These are phyloP conservation scores for Drosophila serrata DNA, from an alignment of 1,140 invertebrate species.

Conservation along the genomic window DNA sequence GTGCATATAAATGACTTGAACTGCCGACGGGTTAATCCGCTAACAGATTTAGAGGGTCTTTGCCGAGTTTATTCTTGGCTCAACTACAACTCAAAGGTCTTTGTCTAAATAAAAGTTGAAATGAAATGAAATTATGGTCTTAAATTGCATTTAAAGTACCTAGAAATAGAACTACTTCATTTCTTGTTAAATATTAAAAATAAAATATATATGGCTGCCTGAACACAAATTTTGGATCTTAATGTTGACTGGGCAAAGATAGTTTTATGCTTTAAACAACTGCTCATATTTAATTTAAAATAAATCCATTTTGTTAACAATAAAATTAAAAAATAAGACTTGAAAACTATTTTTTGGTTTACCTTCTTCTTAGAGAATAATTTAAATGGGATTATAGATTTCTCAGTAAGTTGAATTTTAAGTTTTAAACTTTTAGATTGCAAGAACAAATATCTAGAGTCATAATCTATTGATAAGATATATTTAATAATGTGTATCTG, in stretches of 20 bases:
- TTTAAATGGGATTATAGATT: no score
- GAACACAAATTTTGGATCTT: no score
- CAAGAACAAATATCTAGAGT: no score
- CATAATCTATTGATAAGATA: background rate
- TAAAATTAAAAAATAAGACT: no score
- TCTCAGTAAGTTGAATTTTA: no score
- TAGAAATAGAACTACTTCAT: background rate
- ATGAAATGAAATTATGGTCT: background rate
- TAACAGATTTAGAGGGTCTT: slow-evolving; percentile 48
- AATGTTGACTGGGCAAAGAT: no score
- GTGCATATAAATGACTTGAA: slow-evolving; percentile 47
- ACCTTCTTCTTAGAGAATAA: no score
- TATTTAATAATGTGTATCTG: background rate
- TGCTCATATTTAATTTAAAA: no score
- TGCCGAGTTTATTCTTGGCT: slow-evolving; percentile 39
- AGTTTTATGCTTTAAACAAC: no score
- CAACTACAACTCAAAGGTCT: background rate
- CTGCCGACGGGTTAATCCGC: slow-evolving; percentile 52
- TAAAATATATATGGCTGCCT: background rate
- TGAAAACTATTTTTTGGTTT: no score
- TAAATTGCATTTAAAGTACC: background rate
- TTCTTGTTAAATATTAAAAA: background rate
- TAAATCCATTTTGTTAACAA: no score
- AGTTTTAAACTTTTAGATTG: no score
- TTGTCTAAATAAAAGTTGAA: slow-evolving; percentile 5